A percentile compares a stretch with the other conserved stretches of the same genome.
Evolutionary conservation across 2,113 vertebrate species (phyloP).

Genomic region (Gymnocephalus cernua): DNA sequence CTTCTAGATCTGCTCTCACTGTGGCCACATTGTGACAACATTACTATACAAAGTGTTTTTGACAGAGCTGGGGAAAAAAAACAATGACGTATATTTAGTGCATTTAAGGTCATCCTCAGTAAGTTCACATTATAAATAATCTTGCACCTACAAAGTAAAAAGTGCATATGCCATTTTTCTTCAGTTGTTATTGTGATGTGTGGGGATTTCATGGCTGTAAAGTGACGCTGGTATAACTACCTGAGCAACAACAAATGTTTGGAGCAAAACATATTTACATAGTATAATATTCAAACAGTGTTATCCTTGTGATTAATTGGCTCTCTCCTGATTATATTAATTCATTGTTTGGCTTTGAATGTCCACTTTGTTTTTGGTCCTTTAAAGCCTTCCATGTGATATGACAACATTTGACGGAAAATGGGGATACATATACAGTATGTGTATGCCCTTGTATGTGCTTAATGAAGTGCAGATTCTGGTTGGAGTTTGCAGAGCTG

Average conservation of each 20-base stretch:
- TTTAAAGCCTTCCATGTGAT: slow-evolving; percentile 96
- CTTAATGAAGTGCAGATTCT: slow-evolving; percentile 94
- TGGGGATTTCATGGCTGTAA: slow-evolving; percentile 39
- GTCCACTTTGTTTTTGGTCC: slow-evolving; percentile 88
- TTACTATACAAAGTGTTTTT: slow-evolving; percentile 55
- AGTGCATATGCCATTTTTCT: not conserved
- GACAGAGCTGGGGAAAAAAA: slow-evolving; percentile 32
- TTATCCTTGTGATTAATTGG: slow-evolving; percentile 90
- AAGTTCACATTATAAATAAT: slow-evolving; percentile 8
- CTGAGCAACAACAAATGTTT: slow-evolving; percentile 72
- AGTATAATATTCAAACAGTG: slow-evolving; percentile 81
- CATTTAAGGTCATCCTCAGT: slow-evolving; percentile 20
- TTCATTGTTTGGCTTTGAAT: slow-evolving; percentile 92
- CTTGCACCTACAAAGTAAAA: slow-evolving; percentile 7
- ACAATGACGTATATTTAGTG: slow-evolving; percentile 20
- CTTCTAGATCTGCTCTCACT: slow-evolving; percentile 48
- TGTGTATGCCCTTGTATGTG: slow-evolving; percentile 86
- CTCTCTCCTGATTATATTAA: slow-evolving; percentile 90
- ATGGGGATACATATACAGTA: slow-evolving; percentile 97
- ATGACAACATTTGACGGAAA: slow-evolving; percentile 93
- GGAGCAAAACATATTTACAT: slow-evolving; percentile 52
- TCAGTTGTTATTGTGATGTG: slow-evolving; percentile 22
- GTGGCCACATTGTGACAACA: slow-evolving; percentile 46
- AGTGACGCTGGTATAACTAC: slow-evolving; percentile 63
- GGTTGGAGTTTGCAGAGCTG: slow-evolving; percentile 79